A percentile compares a stretch with the other conserved stretches of the same genome.
Conservation (phyloP, 2,113 vertebrate genomes). For the Eleginops maclovinus region DNA sequence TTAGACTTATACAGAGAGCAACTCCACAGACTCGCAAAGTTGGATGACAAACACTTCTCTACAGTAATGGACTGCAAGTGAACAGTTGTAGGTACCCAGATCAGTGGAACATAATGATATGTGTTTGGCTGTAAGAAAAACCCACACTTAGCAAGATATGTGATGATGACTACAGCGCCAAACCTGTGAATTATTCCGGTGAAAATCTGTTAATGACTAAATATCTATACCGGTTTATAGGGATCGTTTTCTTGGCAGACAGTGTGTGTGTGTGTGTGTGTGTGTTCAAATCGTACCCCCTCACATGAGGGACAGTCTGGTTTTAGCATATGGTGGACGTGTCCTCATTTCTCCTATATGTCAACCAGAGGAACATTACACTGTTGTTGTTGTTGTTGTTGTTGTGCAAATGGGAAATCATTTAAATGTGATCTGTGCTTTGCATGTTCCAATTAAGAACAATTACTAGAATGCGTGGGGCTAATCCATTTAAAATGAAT, state of each 20-base stretch:
- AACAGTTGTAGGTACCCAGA: neutral
- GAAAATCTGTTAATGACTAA: conserved; percentile 53
- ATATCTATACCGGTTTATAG: too few relatives aligned
- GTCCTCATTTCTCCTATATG: conserved; percentile 37
- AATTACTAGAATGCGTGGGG: conserved; percentile 65
- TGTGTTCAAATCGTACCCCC: conserved; percentile 59
- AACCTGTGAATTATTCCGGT: conserved; percentile 33
- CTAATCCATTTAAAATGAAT: conserved; percentile 59
- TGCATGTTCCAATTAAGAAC: conserved; percentile 61
- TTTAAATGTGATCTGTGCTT: conserved; percentile 63
- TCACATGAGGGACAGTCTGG: conserved; percentile 11
- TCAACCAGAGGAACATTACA: conserved; percentile 50
- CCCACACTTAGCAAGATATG: conserved; percentile 29
- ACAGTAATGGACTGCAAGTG: neutral
- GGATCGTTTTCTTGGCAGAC: conserved; percentile 54
- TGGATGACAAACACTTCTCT: too few relatives aligned
- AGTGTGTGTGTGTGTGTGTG: conserved; percentile 1
- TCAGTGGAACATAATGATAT: conserved; percentile 3
- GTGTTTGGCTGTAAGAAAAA: conserved; percentile 23
- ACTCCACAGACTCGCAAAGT: too few relatives aligned
- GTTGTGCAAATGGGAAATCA: conserved; percentile 60
- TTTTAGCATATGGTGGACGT: conserved; percentile 20
- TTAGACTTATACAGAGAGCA: too few relatives aligned
- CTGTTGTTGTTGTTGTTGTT: conserved; percentile 47
- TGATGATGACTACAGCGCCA: conserved; percentile 49